phyloP scores from a whole-genome alignment of 2,888 invertebrate genomes.

The Eupithecia abbreviata region DNA sequence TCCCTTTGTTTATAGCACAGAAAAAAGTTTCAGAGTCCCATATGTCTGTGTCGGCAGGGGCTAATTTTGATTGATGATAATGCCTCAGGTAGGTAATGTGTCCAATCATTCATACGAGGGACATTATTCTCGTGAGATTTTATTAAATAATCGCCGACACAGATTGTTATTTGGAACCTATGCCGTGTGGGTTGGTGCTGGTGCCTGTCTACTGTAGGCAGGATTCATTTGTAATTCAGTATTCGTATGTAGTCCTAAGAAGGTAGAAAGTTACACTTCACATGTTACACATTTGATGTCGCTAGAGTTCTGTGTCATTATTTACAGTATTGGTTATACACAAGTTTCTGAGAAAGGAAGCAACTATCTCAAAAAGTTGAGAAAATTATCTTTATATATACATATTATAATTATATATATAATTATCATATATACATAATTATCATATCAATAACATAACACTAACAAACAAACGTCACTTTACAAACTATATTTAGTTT shows the following conservation, averaged over 20 bases:
- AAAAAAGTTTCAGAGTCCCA: slow-evolving; percentile 9
- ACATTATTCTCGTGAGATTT: slow-evolving; percentile 7
- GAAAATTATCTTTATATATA: no score
- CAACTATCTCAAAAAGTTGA: background rate
- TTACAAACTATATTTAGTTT: no score
- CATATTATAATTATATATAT: background rate
- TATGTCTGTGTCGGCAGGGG: slow-evolving; percentile 1
- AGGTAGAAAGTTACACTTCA: background rate
- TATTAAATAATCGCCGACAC: background rate
- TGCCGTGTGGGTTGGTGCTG: background rate
- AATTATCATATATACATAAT: no score
- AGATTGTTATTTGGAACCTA: background rate
- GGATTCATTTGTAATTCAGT: background rate
- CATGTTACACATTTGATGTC: background rate
- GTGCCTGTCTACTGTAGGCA: background rate
- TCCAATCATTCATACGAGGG: background rate
- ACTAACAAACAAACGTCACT: no score
- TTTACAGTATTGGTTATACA: background rate
- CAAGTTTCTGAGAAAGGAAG: background rate
- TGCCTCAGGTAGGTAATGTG: slow-evolving; percentile 11
- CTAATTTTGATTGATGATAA: slow-evolving; percentile 16
- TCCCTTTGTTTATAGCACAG: background rate
- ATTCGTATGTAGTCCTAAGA: background rate
- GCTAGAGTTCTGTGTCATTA: background rate
- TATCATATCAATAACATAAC: no score